Base-by-base conservation (phyloP, 2,888 invertebrate species). In the Tetrapedia diversipes region DNA sequence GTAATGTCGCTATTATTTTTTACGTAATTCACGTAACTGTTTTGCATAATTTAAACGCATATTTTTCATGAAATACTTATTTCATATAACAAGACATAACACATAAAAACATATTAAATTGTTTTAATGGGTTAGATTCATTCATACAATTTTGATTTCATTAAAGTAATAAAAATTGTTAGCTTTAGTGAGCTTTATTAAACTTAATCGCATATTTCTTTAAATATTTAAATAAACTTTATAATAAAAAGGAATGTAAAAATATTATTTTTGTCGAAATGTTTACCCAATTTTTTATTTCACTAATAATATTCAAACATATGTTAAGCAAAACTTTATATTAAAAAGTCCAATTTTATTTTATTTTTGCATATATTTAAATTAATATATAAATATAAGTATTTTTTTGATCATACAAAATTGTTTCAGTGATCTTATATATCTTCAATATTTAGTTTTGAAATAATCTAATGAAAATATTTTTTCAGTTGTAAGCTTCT, bases 231-330 rank as follows among this genome's bases (percentile, higher is more conserved):
- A 47, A 68, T 65, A 80, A 68, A 32, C 67, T 19, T 34, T 68
- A 64, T 47, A 45, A 60, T 71, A 74, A 73, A 80, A 77, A 81
- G 81, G 81, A 81, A 81, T 81, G 81, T 81, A 81, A 81, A 79
- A 79, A 79, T 79, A 66, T 70, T 72, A 57, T 69, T 37, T 47
- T 10, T 45, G 27, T 37, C 10, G 24, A 27, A 72, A 61, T 24
- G 53, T 67, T 47, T 41, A 47, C 47, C 39, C 2, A 45, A 53
- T 54, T 34, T 19, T 34, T 41, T 51, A 10, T 41, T 49, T 32
- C 47, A 66, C 11, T 24, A 68, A 54, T 49, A 39, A 60, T 43
- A 45, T 59, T 59, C 1, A 32, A 57, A 39, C 41, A 29, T 19
- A 32, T 32, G 10, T 54, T 24, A 37, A 32, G 29, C 6, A 29